Percentiles rank a stretch among this genome's conserved stretches.
phyloP scores from a whole-genome alignment of 1,140 invertebrate genomes.

The Amphibalanus amphitrite region DNA sequence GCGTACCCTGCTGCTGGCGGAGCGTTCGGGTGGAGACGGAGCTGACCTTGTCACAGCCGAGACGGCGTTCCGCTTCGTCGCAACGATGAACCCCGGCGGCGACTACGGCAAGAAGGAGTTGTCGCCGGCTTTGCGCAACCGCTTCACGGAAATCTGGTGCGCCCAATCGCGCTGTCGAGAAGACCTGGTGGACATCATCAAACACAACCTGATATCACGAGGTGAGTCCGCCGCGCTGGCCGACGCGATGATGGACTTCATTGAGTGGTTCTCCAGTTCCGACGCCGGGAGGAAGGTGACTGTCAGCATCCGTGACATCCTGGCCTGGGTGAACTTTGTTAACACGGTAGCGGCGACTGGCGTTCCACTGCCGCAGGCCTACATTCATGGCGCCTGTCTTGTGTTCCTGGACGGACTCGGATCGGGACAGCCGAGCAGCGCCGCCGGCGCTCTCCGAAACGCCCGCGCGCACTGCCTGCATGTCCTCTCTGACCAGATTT shows the following conservation, averaged over 20 bases:
- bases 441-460: background rate
- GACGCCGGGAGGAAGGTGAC: conserved; percentile 44
- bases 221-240: conserved; percentile 42
- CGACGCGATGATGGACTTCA: conserved; percentile 52
- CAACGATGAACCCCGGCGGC: conserved; percentile 99
- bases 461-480: conserved; percentile 8
- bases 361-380: conserved; percentile 36
- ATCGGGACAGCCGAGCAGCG: conserved; percentile 37
- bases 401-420: conserved; percentile 84
- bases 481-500: conserved; percentile 10
- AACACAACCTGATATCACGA: conserved; percentile 48
- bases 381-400: conserved; percentile 73
- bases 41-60: conserved; percentile 35
- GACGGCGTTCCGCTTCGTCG: conserved; percentile 72
- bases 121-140: conserved; percentile 89
- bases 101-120: conserved; percentile 99
- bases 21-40: conserved; percentile 46
- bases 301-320: conserved; percentile 81
- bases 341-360: conserved; percentile 36
- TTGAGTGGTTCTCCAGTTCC: conserved; percentile 52
- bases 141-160: conserved; percentile 99
- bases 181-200: conserved; percentile 60
- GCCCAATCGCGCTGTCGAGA: conserved; percentile 34
- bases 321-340: conserved; percentile 86
- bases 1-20: conserved; percentile 70